These are phyloP conservation scores for Saguinus midas DNA, from an alignment of 2,113 vertebrate species.

Conservation along the genomic window DNA sequence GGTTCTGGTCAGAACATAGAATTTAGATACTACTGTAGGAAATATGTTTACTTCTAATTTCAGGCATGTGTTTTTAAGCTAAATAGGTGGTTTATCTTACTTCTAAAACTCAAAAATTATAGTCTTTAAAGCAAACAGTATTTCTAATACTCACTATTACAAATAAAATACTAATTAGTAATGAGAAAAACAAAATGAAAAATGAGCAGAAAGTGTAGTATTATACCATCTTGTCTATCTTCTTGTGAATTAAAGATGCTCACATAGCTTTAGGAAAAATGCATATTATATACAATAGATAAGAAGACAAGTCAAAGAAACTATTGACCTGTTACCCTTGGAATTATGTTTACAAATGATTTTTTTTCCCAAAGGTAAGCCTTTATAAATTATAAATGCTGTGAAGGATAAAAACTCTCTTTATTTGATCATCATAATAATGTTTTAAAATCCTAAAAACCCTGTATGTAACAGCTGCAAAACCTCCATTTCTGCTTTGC, in stretches of 20 bases:
- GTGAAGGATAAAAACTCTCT: background rate
- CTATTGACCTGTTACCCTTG: background rate
- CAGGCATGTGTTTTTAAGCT: slow-evolving; percentile 28
- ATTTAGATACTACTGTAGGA: background rate
- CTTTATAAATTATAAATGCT: background rate
- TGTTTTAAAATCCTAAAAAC: background rate
- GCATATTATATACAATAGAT: background rate
- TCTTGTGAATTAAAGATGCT: slow-evolving; percentile 49
- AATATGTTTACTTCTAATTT: slow-evolving; percentile 45
- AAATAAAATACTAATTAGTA: slow-evolving; percentile 56
- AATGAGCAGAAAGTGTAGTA: slow-evolving; percentile 20
- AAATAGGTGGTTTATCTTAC: slow-evolving; percentile 26
- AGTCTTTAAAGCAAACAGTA: slow-evolving; percentile 35
- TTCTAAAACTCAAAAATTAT: slow-evolving; percentile 30
- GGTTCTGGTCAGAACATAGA: background rate
- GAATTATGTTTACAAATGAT: slow-evolving; percentile 36
- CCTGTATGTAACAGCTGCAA: background rate
- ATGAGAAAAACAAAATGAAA: slow-evolving; percentile 58
- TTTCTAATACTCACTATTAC: slow-evolving; percentile 31
- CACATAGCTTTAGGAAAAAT: background rate
- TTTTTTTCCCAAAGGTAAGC: background rate
- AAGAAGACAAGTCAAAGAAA: background rate
- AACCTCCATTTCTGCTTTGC: background rate
- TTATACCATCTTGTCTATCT: background rate
- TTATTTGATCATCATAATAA: background rate